These are phyloP conservation scores for Drosophila aff. DNA, from an alignment of 1,140 invertebrate genomes.

Conservation along the genomic window DNA sequence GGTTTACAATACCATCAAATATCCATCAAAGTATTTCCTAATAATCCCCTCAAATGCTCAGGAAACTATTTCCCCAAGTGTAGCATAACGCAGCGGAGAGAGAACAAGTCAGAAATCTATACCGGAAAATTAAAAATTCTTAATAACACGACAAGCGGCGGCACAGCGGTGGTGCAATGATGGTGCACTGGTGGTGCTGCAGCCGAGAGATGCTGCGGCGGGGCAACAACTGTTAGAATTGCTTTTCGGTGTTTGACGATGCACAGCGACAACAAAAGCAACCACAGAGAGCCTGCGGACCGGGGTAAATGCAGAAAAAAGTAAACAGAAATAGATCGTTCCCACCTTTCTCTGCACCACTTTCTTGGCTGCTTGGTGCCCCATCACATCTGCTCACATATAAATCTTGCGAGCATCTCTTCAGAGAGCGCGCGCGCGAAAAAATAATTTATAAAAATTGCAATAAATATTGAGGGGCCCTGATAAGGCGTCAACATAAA, in stretches of 20 bases:
- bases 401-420: constrained; percentile 51
- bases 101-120: constrained; percentile 78
- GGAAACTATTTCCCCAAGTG: neutral
- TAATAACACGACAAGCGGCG: constrained; percentile 80
- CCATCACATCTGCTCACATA: constrained; percentile 52
- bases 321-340: constrained; percentile 51
- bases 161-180: constrained; percentile 55
- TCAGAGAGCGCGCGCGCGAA: constrained; percentile 5
- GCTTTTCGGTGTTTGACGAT: constrained; percentile 70
- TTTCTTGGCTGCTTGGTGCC: constrained; percentile 16
- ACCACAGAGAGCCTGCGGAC: constrained; percentile 2
- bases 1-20: neutral
- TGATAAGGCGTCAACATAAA: constrained; percentile 84
- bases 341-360: constrained; percentile 37
- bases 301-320: constrained; percentile 7
- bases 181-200: constrained; percentile 23
- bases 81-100: constrained; percentile 8
- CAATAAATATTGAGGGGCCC: constrained; percentile 80
- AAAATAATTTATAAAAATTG: constrained; percentile 71
- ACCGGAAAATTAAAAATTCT: constrained; percentile 84
- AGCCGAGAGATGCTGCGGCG: constrained; percentile 21
- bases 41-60: neutral
- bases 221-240: constrained; percentile 78
- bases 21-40: neutral
- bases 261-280: constrained; percentile 57